These are phyloP conservation scores for Scophthalmus maximus DNA, from an alignment of 2,113 vertebrate species.

Conservation along the genomic window DNA sequence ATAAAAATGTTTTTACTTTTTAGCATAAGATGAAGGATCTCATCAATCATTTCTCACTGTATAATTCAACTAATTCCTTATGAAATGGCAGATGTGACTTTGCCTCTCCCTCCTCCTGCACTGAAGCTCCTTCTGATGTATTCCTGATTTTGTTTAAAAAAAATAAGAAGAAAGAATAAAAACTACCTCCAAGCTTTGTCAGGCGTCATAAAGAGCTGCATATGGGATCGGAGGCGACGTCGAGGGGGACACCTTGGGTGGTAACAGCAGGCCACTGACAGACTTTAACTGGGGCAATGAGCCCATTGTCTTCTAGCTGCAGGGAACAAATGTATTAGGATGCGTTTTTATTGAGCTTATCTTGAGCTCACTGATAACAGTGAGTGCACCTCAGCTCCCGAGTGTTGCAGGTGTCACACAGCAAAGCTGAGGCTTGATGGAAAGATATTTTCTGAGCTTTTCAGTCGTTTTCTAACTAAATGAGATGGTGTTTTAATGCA, in stretches of 20 bases:
- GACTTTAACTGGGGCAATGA: constrained; percentile 41
- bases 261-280: constrained; percentile 52
- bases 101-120: no score
- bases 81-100: no score
- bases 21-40: no score
- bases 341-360: constrained; percentile 28
- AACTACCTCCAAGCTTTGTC: neutral
- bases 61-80: no score
- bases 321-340: constrained; percentile 31
- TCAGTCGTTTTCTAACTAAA: neutral
- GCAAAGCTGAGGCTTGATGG: neutral
- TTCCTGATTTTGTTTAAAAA: neutral
- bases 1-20: no score
- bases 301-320: constrained; percentile 20
- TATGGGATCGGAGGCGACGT: neutral
- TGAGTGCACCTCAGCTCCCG: neutral
- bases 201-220: neutral
- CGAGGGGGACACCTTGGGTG: constrained; percentile 4
- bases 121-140: neutral
- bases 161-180: neutral
- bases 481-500: neutral
- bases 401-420: neutral
- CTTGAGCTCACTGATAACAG: neutral
- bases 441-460: neutral
- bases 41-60: no score